Base-by-base conservation (phyloP, 2,797 vertebrate species). In the Sebastes glaucus region DNA sequence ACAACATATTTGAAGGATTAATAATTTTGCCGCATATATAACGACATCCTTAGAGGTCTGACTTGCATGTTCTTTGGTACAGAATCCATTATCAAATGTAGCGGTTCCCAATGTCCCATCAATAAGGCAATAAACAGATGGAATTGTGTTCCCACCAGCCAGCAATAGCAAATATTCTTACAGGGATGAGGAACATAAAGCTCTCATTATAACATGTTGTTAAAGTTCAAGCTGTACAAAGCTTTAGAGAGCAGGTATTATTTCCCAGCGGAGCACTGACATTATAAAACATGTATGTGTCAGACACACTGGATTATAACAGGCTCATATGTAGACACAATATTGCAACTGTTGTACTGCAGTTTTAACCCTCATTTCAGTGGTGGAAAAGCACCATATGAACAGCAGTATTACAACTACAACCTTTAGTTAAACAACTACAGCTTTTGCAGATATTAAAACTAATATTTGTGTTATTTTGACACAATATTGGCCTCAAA, bases 51-150 rank as follows among this genome's bases (percentile, higher is more conserved):
- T 38, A 76, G 62, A 88, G 49, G 87, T 87, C 92, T 87, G 91
- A 93, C 87, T 86, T 77, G 81, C 78, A 85, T 87, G 56, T 88
- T 74, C 33, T 77, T 83, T 53, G 35, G 33, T 81, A 80, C 80
- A 90, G 79, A 70, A 81, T 66, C 62, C 84, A 59, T 87, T 81
- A 90, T 87, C 63, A 86, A 78, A 88, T 70, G 56, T 70, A 94
- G 90, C 84, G 70, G 90, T 93, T 95, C 93, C 94, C 92, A 86
- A 76, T 91, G 90, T 93, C 93, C 65, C 73, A 83, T 91, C 82
- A 91, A 88, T 91, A 81, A 70, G 73, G 75, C 69, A 85, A 87
- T 84, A 81, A 88, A 88, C 70, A 56, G 71, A 89, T 85, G 75
- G 79, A 84, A 86, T 82, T 78, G 57, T 90, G 80, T 88, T 90